Percentiles rank a stretch among this genome's conserved stretches.
phyloP scores from a whole-genome alignment of 2,797 vertebrate species.

The Peromyscus eremicus region DNA sequence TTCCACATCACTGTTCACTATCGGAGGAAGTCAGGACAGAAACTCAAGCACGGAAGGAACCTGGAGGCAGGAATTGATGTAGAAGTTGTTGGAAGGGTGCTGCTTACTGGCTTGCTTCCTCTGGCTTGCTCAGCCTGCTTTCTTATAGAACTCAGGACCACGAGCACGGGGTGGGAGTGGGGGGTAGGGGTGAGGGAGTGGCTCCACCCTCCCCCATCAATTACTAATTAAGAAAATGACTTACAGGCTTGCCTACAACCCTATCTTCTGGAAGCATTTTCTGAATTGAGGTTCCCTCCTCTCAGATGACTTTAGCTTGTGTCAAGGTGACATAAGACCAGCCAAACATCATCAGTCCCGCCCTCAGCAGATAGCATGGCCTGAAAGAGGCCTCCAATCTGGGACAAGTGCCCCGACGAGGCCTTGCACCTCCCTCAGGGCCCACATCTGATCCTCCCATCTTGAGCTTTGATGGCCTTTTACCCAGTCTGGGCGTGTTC shows the following conservation, averaged over 20 bases:
- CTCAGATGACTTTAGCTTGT: neutral
- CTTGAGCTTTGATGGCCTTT: neutral
- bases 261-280: neutral
- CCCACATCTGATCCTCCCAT: neutral
- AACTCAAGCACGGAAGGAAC: neutral
- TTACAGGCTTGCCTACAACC: neutral
- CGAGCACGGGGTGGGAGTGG: too few species aligned
- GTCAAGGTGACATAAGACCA: neutral
- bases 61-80: neutral
- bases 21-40: neutral
- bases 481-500: neutral
- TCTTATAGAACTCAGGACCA: neutral
- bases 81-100: neutral
- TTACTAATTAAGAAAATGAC: neutral
- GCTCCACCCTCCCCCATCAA: too few species aligned
- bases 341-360: neutral
- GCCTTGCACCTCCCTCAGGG: neutral
- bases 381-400: neutral
- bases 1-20: neutral
- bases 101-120: neutral
- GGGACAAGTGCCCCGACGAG: neutral
- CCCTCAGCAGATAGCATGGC: neutral
- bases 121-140: neutral
- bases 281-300: neutral
- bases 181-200: too few species aligned